Evolutionary conservation across 1,140 invertebrate genomes (phyloP), one percentile per base, ranked within the genome.

Genomic region (Pygmarrhopalites habei): DNA sequence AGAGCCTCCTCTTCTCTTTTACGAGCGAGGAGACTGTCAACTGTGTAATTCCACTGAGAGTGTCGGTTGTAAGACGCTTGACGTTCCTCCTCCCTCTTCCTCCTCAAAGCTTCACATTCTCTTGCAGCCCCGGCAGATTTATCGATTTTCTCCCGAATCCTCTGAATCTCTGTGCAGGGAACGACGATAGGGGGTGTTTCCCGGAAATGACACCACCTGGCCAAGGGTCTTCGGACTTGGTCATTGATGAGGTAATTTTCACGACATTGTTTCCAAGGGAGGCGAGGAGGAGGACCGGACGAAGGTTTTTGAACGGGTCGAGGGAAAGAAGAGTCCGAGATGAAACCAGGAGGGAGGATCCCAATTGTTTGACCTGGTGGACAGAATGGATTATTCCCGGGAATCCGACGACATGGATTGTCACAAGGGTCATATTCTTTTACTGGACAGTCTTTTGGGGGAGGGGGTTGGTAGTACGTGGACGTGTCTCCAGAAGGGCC

Each of bases 161-260:
- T 26, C 25, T 68, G 25, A 21, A 62, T 35, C 49, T 71, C 61
- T 14, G 15, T 7, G 25, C 10, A 28, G 7, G 69, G 62, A 12
- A 71, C 23, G 1, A 71, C 63, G 1, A 71, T 35, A 19, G 66
- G 66, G 17, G 66, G 64, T 28, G 68, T 14, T 7, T 43, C 25
- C 41, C 69, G 25, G 23, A 56, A 52, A 39, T 68, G 64, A 58
- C 61, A 68, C 46, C 52, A 58, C 5, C 66, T 55, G 25, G 69
- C 69, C 60, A 71, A 12, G 25, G 69, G 66, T 44, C 69, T 66
- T 23, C 69, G 57, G 12, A 71, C 69, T 62, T 51, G 61, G 47
- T 71, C 69, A 39, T 59, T 64, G 19, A 71, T 67, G 14, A 65
- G 19, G 23, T 49, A 43, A 32, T 59, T 66, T 28, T 71, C 69